A percentile compares a stretch with the other conserved stretches of the same genome.
phyloP scores from a whole-genome alignment of 2,797 vertebrate species.

The Phataginus tricuspis region DNA sequence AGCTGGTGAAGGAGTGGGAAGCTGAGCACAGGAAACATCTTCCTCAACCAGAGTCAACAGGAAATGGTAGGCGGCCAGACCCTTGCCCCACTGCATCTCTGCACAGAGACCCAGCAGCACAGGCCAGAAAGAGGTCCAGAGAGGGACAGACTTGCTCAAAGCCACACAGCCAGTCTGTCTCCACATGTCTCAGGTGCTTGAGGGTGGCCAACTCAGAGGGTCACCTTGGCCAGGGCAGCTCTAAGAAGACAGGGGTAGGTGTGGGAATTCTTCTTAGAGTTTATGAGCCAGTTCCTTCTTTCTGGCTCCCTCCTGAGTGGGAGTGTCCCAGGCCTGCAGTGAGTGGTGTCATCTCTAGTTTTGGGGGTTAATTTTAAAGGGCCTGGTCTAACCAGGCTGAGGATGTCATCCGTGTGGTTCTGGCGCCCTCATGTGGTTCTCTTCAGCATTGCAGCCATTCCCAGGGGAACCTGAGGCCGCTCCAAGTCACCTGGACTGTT shows the following conservation, averaged over 20 bases:
- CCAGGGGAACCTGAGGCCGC: background rate
- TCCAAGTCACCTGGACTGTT: rapidly evolving
- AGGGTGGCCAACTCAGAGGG: background rate
- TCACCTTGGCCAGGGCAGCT: background rate
- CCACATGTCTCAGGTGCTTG: rapidly evolving
- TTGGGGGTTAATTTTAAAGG: background rate
- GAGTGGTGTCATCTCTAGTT: background rate
- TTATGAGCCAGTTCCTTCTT: background rate
- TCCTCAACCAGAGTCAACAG: background rate
- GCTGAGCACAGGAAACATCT: background rate
- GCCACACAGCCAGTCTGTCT: background rate
- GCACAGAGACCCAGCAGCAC: background rate
- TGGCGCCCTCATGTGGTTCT: slow-evolving; percentile 46
- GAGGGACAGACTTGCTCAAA: background rate
- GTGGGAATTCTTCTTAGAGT: background rate
- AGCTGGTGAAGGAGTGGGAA: background rate
- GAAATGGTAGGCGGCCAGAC: background rate
- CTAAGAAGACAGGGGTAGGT: background rate
- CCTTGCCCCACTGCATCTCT: background rate
- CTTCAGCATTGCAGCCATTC: background rate
- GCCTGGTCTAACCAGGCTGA: rapidly evolving
- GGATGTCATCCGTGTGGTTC: slow-evolving; percentile 35
- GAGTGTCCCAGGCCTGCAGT: background rate
- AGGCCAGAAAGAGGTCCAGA: background rate
- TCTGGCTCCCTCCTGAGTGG: background rate